Conservation (phyloP, 2,113 vertebrate genomes). For the Vombatus ursinus region DNA sequence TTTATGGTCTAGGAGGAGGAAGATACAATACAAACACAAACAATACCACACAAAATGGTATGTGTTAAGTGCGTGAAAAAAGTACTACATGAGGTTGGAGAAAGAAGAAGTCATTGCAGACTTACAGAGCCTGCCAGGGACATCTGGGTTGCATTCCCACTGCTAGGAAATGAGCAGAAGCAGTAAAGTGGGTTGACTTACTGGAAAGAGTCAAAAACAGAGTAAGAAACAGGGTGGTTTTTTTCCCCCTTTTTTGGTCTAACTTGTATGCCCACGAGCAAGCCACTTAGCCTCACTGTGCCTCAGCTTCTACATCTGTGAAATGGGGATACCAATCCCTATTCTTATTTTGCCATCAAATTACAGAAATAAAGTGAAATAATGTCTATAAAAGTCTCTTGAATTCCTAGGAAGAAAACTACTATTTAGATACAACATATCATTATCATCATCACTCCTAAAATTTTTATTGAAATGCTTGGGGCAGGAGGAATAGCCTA, state of each 20-base stretch:
- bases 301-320: neutral
- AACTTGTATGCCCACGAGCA: neutral
- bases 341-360: neutral
- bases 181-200: neutral
- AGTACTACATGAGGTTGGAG: neutral
- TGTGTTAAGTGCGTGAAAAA: neutral
- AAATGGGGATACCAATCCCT: neutral
- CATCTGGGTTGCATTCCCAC: neutral
- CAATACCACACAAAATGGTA: neutral
- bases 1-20: neutral
- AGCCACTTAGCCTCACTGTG: neutral
- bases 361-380: neutral
- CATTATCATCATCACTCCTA: neutral
- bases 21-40: neutral
- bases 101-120: neutral
- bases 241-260: neutral
- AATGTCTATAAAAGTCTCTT: neutral
- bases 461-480: slow-evolving; percentile 9
- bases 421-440: neutral
- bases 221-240: neutral
- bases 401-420: neutral
- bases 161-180: neutral
- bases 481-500: neutral
- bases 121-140: neutral
- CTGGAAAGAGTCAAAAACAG: slow-evolving; percentile 1